A percentile compares a stretch with the other conserved stretches of the same genome.
Evolutionary conservation across 2,797 vertebrate species (phyloP).

Genomic region (Limnodromus scolopaceus): DNA sequence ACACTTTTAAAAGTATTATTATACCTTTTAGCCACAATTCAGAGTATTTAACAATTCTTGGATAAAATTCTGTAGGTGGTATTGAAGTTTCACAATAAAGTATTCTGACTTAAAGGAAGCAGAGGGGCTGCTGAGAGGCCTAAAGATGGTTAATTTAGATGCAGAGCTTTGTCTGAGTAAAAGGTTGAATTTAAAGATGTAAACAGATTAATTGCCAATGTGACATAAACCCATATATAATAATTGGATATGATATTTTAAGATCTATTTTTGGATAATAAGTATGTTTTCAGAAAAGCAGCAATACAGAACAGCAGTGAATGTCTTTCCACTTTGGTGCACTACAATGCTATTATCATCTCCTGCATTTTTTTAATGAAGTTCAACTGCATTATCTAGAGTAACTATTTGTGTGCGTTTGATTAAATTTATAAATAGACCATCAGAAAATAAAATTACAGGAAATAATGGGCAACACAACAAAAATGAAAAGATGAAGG

Average conservation of each 20-base stretch:
- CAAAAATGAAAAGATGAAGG: background rate
- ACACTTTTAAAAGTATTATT: background rate
- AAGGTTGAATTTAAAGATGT: background rate
- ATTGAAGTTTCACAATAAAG: background rate
- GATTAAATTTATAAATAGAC: constrained; percentile 9
- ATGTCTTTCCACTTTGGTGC: background rate
- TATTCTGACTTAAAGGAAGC: background rate
- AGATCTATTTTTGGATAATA: background rate
- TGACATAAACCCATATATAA: background rate
- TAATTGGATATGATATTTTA: background rate
- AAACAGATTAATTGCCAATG: background rate
- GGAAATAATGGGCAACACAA: background rate
- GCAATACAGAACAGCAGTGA: background rate
- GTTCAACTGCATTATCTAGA: background rate
- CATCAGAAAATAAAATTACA: constrained; percentile 6
- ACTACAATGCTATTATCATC: background rate
- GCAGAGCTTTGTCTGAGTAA: background rate
- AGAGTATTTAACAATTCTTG: background rate
- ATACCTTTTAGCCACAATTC: background rate
- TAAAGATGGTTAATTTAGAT: background rate
- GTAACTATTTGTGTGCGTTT: background rate
- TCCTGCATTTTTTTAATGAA: constrained; percentile 26
- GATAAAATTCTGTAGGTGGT: background rate
- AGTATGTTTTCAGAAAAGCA: constrained; percentile 11
- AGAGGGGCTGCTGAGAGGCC: background rate